Evolutionary conservation across 2,797 vertebrate species (phyloP), one percentile per base, ranked within the genome.

Genomic region (Crocodylus rhombifer): DNA sequence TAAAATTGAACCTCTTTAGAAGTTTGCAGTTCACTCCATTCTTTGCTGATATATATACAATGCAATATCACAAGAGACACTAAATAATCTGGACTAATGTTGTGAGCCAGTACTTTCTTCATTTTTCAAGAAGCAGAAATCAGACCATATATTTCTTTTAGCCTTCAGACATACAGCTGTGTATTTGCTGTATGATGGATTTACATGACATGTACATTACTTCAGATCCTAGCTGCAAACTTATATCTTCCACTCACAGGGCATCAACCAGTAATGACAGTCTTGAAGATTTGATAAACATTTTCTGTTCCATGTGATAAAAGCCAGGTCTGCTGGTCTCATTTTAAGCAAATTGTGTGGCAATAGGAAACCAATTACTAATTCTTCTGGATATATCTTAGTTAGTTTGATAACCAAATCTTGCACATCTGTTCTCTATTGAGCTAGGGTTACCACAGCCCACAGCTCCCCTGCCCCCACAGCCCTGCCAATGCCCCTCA

Each of bases 11-110:
- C 67, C 30, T 69, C 67, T 33, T 67, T 69, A 69, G 36, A 71
- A 23, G 0, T 20, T 1, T 42, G 20, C 6, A 23, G 1, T 11
- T 82, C 79, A 0, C 2, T 86, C 23, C 9, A 21, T 67, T 67
- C 2, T 60, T 93, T 51, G 42, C 13, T 61, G 51, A 28, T 28
- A 75, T 36, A 20, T 65, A 0, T 25, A 51, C 51, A 12, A 3
- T 36, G 56, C 55, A 63, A 13, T 74, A 67, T 30, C 79, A 15
- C 64, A n/a, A 23, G 18, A 71, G 67, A 71, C 16, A 82, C 55
- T 4, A n/a, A 21, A 14, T 28, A 76, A 14, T 80, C 78, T 71
- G 81, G 5, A 87, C 42, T 16, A 75, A 33, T 4, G 1, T 23
- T 23, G 30, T 64, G 51, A 63, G 23, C 2, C 11, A 33, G 33